These are phyloP conservation scores for Rugalucina vietnamica DNA, from an alignment of 2,888 invertebrate genomes.

Conservation along the genomic window DNA sequence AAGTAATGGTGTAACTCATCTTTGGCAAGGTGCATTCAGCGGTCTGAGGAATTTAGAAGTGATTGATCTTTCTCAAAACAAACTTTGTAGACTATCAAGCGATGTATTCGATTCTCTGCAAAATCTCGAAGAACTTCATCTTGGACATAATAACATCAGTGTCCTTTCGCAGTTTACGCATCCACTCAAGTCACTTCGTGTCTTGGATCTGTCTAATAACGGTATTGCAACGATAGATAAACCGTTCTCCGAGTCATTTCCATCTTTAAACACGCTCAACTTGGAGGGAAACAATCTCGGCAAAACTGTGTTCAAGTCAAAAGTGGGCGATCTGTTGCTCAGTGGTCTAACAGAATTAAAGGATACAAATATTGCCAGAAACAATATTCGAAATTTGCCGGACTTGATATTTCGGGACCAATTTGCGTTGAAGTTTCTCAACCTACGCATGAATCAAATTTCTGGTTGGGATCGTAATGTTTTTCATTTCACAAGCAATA, in stretches of 20 bases:
- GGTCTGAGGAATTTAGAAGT: slow-evolving; percentile 88
- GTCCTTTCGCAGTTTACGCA: slow-evolving; percentile 47
- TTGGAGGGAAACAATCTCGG: slow-evolving; percentile 69
- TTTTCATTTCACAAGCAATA: slow-evolving; percentile 46
- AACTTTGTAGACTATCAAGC: slow-evolving; percentile 83
- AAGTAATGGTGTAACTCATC: slow-evolving; percentile 93
- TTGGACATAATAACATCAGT: slow-evolving; percentile 84
- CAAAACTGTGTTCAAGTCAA: slow-evolving; percentile 50
- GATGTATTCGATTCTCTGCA: slow-evolving; percentile 77
- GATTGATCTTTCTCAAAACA: slow-evolving; percentile 88
- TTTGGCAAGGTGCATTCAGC: slow-evolving; percentile 86
- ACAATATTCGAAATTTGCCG: slow-evolving; percentile 77
- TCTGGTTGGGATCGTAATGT: slow-evolving; percentile 63
- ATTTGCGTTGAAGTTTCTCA: slow-evolving; percentile 87
- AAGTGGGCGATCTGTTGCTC: slow-evolving; percentile 60
- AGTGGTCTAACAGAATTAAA: slow-evolving; percentile 60
- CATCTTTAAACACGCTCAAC: slow-evolving; percentile 60
- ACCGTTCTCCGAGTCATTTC: slow-evolving; percentile 54
- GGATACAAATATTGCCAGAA: slow-evolving; percentile 76
- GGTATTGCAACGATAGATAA: slow-evolving; percentile 56
- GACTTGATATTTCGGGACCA: slow-evolving; percentile 86
- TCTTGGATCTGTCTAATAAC: slow-evolving; percentile 70
- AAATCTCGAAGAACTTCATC: slow-evolving; percentile 91
- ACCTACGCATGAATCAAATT: slow-evolving; percentile 89
- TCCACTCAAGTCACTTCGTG: slow-evolving; percentile 55